phyloP scores from a whole-genome alignment of 2,113 vertebrate species.

The Odontophorus gujanensis region DNA sequence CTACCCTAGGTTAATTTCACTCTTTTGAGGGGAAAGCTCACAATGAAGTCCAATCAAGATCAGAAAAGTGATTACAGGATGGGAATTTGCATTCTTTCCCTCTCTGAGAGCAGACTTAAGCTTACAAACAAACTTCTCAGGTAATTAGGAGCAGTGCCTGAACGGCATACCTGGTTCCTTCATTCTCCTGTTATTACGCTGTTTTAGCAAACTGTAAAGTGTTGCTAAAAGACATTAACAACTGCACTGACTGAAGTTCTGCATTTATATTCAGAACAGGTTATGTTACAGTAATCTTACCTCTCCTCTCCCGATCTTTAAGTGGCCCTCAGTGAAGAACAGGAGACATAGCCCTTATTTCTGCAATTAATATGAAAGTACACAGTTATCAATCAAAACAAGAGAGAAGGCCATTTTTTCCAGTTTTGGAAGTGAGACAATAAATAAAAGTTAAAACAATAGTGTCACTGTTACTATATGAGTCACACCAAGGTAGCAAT shows the following conservation, averaged over 20 bases:
- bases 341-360: not conserved
- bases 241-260: not conserved
- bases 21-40: slow-evolving; percentile 8
- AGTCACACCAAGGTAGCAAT: not conserved
- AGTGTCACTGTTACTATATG: not conserved
- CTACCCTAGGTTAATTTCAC: slow-evolving; percentile 25
- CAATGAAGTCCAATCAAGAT: slow-evolving; percentile 1
- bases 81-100: slow-evolving; percentile 1
- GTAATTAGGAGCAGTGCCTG: not conserved
- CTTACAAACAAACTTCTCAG: slow-evolving; percentile 17
- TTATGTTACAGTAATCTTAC: not conserved
- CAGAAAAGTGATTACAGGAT: slow-evolving; percentile 43
- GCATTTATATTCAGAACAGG: not conserved
- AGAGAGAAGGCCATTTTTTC: not conserved
- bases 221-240: slow-evolving; percentile 21
- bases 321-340: not conserved
- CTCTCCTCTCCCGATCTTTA: not conserved
- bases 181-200: not conserved
- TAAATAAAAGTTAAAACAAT: not conserved
- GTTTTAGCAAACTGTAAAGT: slow-evolving; percentile 19
- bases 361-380: not conserved
- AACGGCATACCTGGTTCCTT: not conserved
- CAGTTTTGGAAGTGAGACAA: not conserved
- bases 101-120: not conserved
- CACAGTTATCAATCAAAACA: not conserved